Evolutionary conservation across 2,888 invertebrate species (phyloP), one percentile per base, ranked within the genome.

Genomic region (Zootermopsis nevadensis): DNA sequence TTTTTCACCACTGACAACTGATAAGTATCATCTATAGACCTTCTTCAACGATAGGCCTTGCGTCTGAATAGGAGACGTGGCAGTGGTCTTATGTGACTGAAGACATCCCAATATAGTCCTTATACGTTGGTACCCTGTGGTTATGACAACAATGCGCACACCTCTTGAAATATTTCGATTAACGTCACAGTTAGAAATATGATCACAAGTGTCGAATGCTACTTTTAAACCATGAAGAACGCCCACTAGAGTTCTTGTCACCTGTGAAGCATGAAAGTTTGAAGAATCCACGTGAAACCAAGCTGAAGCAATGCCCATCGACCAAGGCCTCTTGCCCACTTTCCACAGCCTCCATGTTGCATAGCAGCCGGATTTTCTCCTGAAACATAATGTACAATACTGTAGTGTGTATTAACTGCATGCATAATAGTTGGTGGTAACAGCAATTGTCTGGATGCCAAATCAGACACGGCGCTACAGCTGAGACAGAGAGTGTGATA

Each of bases 311-410:
- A 15, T 31, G 77, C 55, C 24, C 53, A 55, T 53, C 33, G 55
- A 30, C 77, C 77, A 30, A 67, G 76, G 42, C 77, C 67, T 24
- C 77, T 76, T 19, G 55, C 82, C 82, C 83, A 82, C 42, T 76
- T 55, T 19, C 82, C 83, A 31, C 83, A 83, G 6, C 84, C 83
- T 35, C 84, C 84, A 60, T 84, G 84, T 31, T 84, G 84, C 84
- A 84, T 84, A 12, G 84, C 84, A 27, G 84, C 83, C 27, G 84
- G 84, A 35, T 84, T 84, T 83, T 84, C 84, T 1, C 84, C 84
- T 84, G 82, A 3, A 69, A 69, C 69, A 69, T 33, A 69, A 60
- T 6, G n/a, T n/a, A 60, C 10, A 60, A 6, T 60, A 27, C 27
- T 24, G 7, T 15, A 42, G 42, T 42, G 42, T 42, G 15, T 55